Percentiles rank a stretch among this genome's conserved stretches.
Evolutionary conservation across 2,113 vertebrate genomes (phyloP).

Genomic region (Sceloporus undulatus): DNA sequence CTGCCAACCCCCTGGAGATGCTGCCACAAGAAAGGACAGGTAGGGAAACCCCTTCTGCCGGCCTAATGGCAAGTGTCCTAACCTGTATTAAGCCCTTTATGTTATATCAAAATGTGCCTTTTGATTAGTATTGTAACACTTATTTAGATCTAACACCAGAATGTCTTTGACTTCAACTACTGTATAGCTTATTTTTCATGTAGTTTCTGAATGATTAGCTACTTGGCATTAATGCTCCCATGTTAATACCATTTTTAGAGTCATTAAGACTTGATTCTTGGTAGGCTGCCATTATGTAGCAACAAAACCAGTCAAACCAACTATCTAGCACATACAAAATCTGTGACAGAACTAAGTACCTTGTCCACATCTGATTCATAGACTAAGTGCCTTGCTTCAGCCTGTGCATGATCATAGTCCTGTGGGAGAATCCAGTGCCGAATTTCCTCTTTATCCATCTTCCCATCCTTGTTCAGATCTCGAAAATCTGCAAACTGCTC

Average conservation of each 20-base stretch:
- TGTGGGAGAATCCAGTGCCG: conserved; percentile 97
- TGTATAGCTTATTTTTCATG: not conserved
- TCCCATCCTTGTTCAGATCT: conserved; percentile 96
- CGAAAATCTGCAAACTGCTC: conserved; percentile 96
- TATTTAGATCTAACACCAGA: not conserved
- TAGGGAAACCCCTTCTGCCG: too few species aligned
- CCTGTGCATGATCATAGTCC: conserved; percentile 95
- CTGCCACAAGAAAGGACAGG: too few species aligned
- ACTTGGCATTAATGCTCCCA: not conserved
- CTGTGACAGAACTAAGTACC: conserved; percentile 73
- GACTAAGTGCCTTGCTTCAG: conserved; percentile 94
- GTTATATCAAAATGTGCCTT: not conserved
- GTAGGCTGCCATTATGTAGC: not conserved
- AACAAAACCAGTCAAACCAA: not conserved
- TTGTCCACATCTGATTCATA: conserved; percentile 94
- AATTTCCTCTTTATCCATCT: conserved; percentile 95
- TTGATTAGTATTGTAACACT: not conserved
- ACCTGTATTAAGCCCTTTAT: not conserved
- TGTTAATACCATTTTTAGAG: not conserved
- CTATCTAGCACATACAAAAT: not conserved
- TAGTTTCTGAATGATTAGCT: not conserved
- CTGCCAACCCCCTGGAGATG: too few species aligned
- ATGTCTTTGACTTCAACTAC: not conserved
- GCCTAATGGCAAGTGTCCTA: too few species aligned
- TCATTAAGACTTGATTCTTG: not conserved